Base-by-base conservation (phyloP, 2,888 invertebrate genomes). In the Drosophila phalerata region DNA sequence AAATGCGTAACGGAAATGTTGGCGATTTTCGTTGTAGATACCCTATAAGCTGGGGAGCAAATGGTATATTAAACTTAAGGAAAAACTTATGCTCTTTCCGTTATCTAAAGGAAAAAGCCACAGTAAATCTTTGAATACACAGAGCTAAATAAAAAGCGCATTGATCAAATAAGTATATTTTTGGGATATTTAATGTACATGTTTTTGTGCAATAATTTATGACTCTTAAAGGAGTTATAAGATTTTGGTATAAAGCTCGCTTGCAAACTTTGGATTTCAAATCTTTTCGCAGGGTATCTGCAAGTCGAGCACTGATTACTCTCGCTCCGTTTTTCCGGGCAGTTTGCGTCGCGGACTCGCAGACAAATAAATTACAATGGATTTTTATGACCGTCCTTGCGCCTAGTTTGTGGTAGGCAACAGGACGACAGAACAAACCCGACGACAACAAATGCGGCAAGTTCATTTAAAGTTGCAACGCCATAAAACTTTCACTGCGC, bases 1-100 rank as follows among this genome's bases (percentile, higher is more conserved):
- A 89, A 90, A 89, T 89, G 90, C 75, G 90, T 77, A 78, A 79
- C 90, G 90, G 90, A 90, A 88, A 88, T 89, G 89, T 82, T 82
- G 64, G 78, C 53, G 40, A 47, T 56, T 62, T 75, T 60, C 55
- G 63, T 52, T 56, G 49, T 63, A 40, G 25, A 57, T 17, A 19
- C 15, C 34, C 42, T 37, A 40, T 52, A 42, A 28, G 32, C 5
- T 5, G 9, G 9, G 28, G 5, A 40, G 17, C 0, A 15, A n/a
- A 5, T 5, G 17, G n/a, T 9, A 25, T 34, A 5, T 11, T 32
- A 11, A 22, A 8, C 22, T 25, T 6, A 1, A 22, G 10, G 3
- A 17, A n/a, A 9, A 19, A 8, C 17, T 22, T 22, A 22, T 4
- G 22, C 22, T 22, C 22, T 22, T 22, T 22, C 4, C 2, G 4